Conservation (phyloP, 1,140 invertebrate species). For the Danaus melanippus region DNA sequence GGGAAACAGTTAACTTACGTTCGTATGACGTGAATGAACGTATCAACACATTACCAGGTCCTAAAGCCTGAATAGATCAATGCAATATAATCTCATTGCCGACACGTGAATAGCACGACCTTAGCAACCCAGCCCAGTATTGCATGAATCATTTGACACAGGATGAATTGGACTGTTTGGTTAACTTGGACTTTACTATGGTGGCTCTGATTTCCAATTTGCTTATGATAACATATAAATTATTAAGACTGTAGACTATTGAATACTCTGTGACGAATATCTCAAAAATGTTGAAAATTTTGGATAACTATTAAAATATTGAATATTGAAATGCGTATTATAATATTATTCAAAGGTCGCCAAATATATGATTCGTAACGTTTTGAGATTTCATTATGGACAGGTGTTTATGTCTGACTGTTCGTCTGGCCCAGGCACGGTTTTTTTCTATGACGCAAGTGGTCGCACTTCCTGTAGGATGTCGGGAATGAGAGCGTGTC, state of each 20-base stretch:
- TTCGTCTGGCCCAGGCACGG: conserved; percentile 53
- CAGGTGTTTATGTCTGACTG: conserved; percentile 38
- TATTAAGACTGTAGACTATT: background rate
- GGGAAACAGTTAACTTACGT: no score
- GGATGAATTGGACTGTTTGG: conserved; percentile 37
- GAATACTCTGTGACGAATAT: background rate
- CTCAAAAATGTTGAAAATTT: no score
- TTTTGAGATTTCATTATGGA: no score
- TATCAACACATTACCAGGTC: background rate
- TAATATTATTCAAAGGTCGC: no score
- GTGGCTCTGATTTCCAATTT: background rate
- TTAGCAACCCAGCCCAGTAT: conserved; percentile 55
- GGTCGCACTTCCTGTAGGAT: conserved; percentile 62
- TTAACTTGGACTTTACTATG: conserved; percentile 21
- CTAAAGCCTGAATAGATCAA: conserved; percentile 14
- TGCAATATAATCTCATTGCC: conserved; percentile 26
- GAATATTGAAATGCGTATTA: no score
- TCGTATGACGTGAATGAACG: no score
- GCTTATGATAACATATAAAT: background rate
- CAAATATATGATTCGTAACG: no score
- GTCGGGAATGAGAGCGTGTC: conserved; percentile 68
- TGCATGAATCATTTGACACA: conserved; percentile 38
- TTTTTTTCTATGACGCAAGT: conserved; percentile 58
- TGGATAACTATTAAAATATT: no score
- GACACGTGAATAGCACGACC: conserved; percentile 49